These are phyloP conservation scores for Drosophila repleta DNA, from an alignment of 1,140 invertebrate genomes.

Conservation along the genomic window DNA sequence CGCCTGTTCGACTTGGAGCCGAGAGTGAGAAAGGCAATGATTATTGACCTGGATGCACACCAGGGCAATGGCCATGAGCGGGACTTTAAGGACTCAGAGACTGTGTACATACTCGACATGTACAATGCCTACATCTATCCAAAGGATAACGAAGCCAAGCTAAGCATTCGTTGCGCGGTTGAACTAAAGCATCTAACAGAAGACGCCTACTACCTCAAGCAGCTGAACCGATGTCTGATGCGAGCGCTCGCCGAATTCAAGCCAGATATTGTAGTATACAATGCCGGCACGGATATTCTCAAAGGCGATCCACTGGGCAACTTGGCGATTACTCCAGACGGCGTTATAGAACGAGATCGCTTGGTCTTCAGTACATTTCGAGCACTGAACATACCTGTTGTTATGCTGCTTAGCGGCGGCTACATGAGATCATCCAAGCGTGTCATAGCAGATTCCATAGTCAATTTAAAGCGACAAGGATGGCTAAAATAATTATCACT, in stretches of 20 bases:
- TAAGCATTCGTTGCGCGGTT: slow-evolving; percentile 89
- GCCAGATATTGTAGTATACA: slow-evolving; percentile 93
- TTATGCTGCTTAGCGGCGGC: slow-evolving; percentile 95
- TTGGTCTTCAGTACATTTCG: slow-evolving; percentile 91
- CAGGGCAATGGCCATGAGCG: slow-evolving; percentile 95
- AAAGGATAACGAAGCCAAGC: slow-evolving; percentile 89
- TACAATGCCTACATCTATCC: slow-evolving; percentile 94
- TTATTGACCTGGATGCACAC: slow-evolving; percentile 95
- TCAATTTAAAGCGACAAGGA: slow-evolving; percentile 87
- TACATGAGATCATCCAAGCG: slow-evolving; percentile 90
- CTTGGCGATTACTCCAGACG: slow-evolving; percentile 88
- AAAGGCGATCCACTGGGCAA: slow-evolving; percentile 90
- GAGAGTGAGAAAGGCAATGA: slow-evolving; percentile 89
- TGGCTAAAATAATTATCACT: slow-evolving; percentile 31
- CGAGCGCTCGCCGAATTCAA: slow-evolving; percentile 89
- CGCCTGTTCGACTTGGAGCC: slow-evolving; percentile 87
- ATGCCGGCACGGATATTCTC: slow-evolving; percentile 94
- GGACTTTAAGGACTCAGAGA: slow-evolving; percentile 89
- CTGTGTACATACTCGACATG: slow-evolving; percentile 94
- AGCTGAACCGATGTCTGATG: slow-evolving; percentile 87
- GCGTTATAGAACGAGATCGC: slow-evolving; percentile 92
- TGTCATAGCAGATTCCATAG: slow-evolving; percentile 92
- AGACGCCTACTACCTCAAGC: slow-evolving; percentile 89
- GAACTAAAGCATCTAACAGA: slow-evolving; percentile 88
- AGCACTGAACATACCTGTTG: slow-evolving; percentile 88